Base-by-base conservation (phyloP, 2,113 vertebrate genomes). In the Holacanthus passer region DNA sequence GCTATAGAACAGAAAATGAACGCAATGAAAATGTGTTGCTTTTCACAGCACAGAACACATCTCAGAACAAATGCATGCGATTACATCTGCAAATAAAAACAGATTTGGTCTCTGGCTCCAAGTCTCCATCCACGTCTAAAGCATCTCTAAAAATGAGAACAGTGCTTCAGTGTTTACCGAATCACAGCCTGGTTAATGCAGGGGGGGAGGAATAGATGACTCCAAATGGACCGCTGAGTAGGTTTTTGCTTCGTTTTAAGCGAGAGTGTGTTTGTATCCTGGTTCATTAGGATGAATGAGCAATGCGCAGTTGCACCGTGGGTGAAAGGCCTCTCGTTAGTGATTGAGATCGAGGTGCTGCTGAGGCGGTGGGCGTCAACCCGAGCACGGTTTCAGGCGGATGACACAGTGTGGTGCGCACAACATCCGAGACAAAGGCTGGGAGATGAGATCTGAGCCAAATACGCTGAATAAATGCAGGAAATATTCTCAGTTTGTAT, bases 311-410 rank as follows among this genome's bases (percentile, higher is more conserved):
- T 76, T 71, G 82, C 87, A 75, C 80, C 22, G 12, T 31, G 77
- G 87, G 85, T 87, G 87, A 83, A 87, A 90, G 88, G 89, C 81
- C 89, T 88, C 89, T 91, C 83, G 68, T 91, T 88, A 88, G 85
- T 66, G 84, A 89, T 79, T 63, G 87, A 85, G 82, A 87, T 77
- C 4, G 79, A 82, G 84, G 83, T 56, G 90, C 64, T 48, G 86
- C 84, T 73, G 84, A 90, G 79, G 77, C 62, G 27, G 90, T 91
- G 88, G 92, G 92, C 68, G 87, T 86, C 80, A 14, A 86, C 85
- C 48, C 27, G 58, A 67, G 65, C 75, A 7, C 35, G 27, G 68
- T 73, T 80, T 22, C 81, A 63, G 75, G 73, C 74, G 19, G 67
- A 81, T 48, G 84, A 77, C 41, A 48, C 65, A 22, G 41, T 27